Evolutionary conservation across 2,888 invertebrate species (phyloP), one percentile per base, ranked within the genome.

Genomic region (Drosophila hamatofila): DNA sequence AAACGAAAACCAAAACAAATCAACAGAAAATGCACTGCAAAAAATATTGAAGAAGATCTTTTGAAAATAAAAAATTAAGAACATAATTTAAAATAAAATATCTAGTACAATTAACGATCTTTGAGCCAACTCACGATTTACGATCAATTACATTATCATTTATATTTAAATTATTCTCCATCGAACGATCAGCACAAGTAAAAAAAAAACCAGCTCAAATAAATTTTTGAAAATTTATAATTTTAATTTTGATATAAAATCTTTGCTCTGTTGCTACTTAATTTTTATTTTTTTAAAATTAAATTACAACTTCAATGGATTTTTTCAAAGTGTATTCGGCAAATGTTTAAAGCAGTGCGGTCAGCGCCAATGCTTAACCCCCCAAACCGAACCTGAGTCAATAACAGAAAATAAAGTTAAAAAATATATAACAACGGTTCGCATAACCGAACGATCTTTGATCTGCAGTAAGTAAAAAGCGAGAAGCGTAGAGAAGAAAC

Each of bases 401-500:
- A 71, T 66, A 69, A 52, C 30, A 65, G 33, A 44, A 48, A 56
- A 64, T 21, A 59, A 63, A 51, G 14, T n/a, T 60, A 41, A 69
- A 27, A 18, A 35, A 69, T 25, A 18, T 49, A 7, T 49, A 55
- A 41, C 18, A 79, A 79, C 62, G 54, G 65, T 69, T 65, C 52
- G 49, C 63, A 58, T 56, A 72, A 55, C 59, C 80, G 78, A 78
- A 81, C 88, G 91, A 90, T 91, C 91, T 91, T 89, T 90, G 90
- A 90, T 91, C 90, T 86, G 75, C 27, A 73, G 66, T 46, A 35
- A 62, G 35, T 58, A 44, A 37, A 39, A 16, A 16, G 30, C 18
- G 33, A 39, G 42, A 27, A 35, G 62, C 49, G 27, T n/a, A n/a
- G 41, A 49, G 18, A 25, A 21, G 33, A 44, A 23, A 25, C 21